These are phyloP conservation scores for Calameuta pallipes DNA, from an alignment of 2,888 invertebrate genomes.

Conservation along the genomic window DNA sequence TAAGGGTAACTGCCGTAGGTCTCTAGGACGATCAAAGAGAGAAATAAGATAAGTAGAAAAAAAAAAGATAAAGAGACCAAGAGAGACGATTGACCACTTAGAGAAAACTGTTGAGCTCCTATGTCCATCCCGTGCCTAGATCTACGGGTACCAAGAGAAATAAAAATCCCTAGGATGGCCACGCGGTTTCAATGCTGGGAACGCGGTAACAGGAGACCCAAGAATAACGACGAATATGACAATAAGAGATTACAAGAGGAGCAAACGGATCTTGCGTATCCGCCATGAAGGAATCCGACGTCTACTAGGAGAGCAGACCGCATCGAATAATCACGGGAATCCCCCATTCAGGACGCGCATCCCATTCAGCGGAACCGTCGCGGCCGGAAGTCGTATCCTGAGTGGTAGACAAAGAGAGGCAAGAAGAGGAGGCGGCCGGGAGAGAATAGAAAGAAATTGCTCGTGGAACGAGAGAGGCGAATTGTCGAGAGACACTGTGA, in stretches of 20 bases:
- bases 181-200: too few species aligned
- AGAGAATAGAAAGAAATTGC: conserved; percentile 5
- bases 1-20: conserved; percentile 13
- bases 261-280: not conserved
- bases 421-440: conserved; percentile 9
- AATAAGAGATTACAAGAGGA: not conserved
- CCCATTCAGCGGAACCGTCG: conserved; percentile 51
- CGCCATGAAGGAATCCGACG: not conserved
- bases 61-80: conserved; percentile 35
- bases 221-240: not conserved
- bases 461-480: conserved; percentile 9
- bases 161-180: too few species aligned
- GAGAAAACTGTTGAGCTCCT: conserved; percentile 3
- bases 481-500: too few species aligned
- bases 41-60: too few species aligned
- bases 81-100: conserved; percentile 47
- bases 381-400: conserved; percentile 65
- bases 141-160: too few species aligned
- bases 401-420: conserved; percentile 57
- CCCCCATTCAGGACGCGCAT: conserved; percentile 48
- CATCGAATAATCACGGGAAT: conserved; percentile 54
- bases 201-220: not conserved
- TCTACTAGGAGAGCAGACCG: conserved; percentile 28
- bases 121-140: too few species aligned
- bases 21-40: not conserved